Evolutionary conservation across 2,888 invertebrate genomes (phyloP).

Genomic region (Tortrix viridana): DNA sequence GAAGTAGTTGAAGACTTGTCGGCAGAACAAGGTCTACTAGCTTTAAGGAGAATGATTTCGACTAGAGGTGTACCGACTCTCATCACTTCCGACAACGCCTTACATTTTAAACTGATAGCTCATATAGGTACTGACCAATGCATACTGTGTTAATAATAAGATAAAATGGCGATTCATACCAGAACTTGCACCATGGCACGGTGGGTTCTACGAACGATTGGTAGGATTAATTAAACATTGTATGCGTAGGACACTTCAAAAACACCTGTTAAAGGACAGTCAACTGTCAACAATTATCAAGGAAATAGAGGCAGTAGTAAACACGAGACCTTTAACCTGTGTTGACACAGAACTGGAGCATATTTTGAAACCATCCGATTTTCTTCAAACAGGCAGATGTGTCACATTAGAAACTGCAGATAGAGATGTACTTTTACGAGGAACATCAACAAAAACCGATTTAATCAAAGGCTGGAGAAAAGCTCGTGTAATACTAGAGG

Average conservation of each 20-base stretch:
- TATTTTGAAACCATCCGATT: slow-evolving; percentile 37
- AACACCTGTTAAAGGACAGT: slow-evolving; percentile 28
- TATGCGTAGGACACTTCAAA: slow-evolving; percentile 37
- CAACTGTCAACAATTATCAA: slow-evolving; percentile 36
- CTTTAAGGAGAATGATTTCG: slow-evolving; percentile 25
- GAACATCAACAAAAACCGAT: not conserved
- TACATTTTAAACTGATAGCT: slow-evolving; percentile 33
- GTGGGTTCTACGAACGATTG: slow-evolving; percentile 39
- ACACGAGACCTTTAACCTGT: slow-evolving; percentile 36
- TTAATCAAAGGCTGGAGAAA: slow-evolving; percentile 12
- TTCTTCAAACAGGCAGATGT: slow-evolving; percentile 14
- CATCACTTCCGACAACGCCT: slow-evolving; percentile 39
- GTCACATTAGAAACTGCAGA: not conserved
- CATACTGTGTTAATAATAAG: slow-evolving; percentile 33
- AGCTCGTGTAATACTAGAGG: slow-evolving; percentile 11
- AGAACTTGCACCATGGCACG: slow-evolving; percentile 38
- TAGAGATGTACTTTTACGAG: not conserved
- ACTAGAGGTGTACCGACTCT: slow-evolving; percentile 20
- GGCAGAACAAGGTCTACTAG: slow-evolving; percentile 36
- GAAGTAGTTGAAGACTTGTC: slow-evolving; percentile 33
- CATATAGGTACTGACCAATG: slow-evolving; percentile 29
- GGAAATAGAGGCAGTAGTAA: slow-evolving; percentile 39
- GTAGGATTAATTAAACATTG: slow-evolving; percentile 36
- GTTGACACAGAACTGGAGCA: slow-evolving; percentile 32
- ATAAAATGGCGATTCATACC: slow-evolving; percentile 40